phyloP scores from a whole-genome alignment of 2,113 vertebrate genomes.

The Rhombomys opimus region DNA sequence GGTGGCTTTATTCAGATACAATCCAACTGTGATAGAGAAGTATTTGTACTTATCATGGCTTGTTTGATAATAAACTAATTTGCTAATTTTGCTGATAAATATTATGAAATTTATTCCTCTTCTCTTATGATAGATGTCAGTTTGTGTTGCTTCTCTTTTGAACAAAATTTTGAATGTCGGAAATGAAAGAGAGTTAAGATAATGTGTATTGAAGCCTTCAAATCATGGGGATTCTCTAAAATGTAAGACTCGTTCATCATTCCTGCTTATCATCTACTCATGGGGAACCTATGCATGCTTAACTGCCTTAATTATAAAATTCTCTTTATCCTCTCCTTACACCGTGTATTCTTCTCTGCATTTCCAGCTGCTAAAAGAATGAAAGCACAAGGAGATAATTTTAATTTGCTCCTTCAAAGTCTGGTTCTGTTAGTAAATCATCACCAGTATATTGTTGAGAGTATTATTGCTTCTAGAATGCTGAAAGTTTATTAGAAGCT shows the following conservation, averaged over 20 bases:
- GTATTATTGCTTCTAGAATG: background rate
- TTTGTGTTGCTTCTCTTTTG: slow-evolving; percentile 8
- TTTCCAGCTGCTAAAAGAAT: background rate
- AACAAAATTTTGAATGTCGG: background rate
- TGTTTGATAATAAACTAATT: background rate
- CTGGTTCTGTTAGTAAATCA: background rate
- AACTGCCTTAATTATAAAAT: background rate
- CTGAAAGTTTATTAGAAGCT: background rate
- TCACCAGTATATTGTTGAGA: background rate
- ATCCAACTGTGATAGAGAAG: background rate
- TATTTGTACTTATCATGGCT: background rate
- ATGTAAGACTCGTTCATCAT: background rate
- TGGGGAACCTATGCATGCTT: background rate
- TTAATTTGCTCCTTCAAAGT: background rate
- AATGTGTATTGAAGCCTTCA: background rate
- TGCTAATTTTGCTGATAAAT: background rate
- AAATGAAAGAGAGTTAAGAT: background rate
- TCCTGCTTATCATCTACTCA: background rate
- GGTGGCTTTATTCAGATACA: background rate
- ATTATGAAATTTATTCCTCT: background rate
- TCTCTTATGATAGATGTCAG: background rate
- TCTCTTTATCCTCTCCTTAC: background rate
- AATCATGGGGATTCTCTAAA: background rate
- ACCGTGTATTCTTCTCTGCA: background rate
- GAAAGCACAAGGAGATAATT: background rate